These are phyloP conservation scores for Neotoxoptera formosana DNA, from an alignment of 1,140 invertebrate genomes.

Conservation along the genomic window DNA sequence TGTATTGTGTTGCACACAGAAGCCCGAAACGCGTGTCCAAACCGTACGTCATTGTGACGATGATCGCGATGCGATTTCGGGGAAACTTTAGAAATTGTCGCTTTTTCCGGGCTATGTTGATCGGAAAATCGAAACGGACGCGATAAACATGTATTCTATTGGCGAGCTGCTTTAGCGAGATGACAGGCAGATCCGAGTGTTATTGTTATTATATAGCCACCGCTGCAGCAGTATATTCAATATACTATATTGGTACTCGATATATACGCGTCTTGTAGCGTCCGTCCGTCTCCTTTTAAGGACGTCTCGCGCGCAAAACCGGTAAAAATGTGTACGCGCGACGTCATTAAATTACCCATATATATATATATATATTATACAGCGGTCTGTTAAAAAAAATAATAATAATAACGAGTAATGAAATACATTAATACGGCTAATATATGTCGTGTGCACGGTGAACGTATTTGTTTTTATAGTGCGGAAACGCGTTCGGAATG, in stretches of 20 bases:
- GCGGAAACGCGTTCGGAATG: neutral
- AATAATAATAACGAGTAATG: constrained; percentile 23
- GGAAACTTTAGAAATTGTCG: neutral
- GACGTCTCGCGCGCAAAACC: constrained; percentile 27
- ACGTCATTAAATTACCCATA: neutral
- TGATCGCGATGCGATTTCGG: neutral
- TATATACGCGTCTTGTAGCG: neutral
- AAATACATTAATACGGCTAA: neutral
- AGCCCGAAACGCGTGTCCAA: neutral
- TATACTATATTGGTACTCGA: too few species aligned
- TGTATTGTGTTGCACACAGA: neutral
- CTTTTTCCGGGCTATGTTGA: neutral
- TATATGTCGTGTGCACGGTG: neutral
- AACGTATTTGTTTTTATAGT: neutral
- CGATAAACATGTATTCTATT: neutral
- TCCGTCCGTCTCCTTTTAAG: constrained; percentile 22
- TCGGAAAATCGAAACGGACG: neutral
- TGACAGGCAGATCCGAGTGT: neutral
- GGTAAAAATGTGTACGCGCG: neutral
- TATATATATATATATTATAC: neutral
- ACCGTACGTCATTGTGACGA: neutral
- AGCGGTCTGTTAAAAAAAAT: neutral
- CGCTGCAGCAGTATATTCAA: neutral
- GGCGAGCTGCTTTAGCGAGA: neutral
- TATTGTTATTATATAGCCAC: neutral